Evolutionary conservation across 2,113 vertebrate species (phyloP).

Genomic region (Calyptommatus sinebrachiatus): DNA sequence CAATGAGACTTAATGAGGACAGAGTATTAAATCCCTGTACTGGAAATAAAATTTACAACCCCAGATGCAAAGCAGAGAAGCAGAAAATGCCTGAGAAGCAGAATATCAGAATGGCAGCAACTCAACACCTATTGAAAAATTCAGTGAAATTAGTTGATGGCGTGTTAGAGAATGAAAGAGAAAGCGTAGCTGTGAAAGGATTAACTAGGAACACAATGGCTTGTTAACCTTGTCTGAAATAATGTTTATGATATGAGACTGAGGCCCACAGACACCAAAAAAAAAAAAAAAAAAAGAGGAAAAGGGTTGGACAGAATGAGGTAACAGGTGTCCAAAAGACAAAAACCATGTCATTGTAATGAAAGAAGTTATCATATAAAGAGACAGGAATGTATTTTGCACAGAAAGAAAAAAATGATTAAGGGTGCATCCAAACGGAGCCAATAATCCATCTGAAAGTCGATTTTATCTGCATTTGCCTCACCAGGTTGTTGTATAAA

Average conservation of each 20-base stretch:
- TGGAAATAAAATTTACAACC: not conserved
- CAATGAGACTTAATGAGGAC: not conserved
- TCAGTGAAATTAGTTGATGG: not conserved
- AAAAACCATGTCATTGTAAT: constrained; percentile 42
- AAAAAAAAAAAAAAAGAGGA: not conserved
- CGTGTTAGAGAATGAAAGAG: not conserved
- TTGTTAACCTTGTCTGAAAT: constrained; percentile 13
- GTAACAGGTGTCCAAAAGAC: constrained; percentile 36
- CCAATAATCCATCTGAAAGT: no score
- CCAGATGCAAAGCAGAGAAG: constrained; percentile 1
- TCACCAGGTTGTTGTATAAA: no score
- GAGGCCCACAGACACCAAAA: no score
- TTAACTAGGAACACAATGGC: not conserved
- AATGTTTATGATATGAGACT: constrained; percentile 19
- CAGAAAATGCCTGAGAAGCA: not conserved
- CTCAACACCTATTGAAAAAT: not conserved
- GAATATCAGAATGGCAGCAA: rapidly evolving
- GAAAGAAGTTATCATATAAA: constrained; percentile 34
- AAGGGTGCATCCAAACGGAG: not conserved
- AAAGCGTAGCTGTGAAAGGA: not conserved
- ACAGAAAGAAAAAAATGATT: constrained; percentile 15
- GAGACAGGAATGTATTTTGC: constrained; percentile 33
- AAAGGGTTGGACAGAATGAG: not conserved
- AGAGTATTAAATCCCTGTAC: not conserved
- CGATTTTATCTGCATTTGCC: no score